Percentiles rank a stretch among this genome's conserved stretches.
Evolutionary conservation across 2,113 vertebrate genomes (phyloP).

Genomic region (Poecilia latipinna): DNA sequence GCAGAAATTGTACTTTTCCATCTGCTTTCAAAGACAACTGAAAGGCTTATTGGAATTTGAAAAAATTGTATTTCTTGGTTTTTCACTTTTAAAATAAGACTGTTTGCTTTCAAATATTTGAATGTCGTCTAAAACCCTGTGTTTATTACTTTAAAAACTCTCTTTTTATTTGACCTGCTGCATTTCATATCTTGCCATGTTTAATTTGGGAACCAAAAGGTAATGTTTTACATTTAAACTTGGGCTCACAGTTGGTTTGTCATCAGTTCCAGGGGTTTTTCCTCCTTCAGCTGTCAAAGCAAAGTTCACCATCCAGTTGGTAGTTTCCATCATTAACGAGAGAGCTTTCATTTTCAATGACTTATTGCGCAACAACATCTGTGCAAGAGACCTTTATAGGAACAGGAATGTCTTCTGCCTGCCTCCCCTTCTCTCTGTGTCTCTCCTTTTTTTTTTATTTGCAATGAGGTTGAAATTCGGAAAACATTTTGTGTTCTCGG

Average conservation of each 20-base stretch:
- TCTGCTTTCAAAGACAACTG: too few species aligned
- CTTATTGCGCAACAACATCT: conserved; percentile 74
- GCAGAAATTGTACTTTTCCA: too few species aligned
- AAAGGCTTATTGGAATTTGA: too few species aligned
- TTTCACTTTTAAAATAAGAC: too few species aligned
- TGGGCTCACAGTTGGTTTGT: conserved; percentile 34
- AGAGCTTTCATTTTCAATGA: conserved; percentile 62
- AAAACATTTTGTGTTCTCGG: conserved; percentile 74
- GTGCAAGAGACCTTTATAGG: conserved; percentile 52
- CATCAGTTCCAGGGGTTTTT: conserved; percentile 31
- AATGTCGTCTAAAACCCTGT: too few species aligned
- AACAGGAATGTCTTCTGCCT: conserved; percentile 47
- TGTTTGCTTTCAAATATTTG: too few species aligned
- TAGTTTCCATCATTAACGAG: conserved; percentile 54
- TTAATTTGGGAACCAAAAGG: too few species aligned
- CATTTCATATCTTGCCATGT: too few species aligned
- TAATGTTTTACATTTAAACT: conserved; percentile 13
- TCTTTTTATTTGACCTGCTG: too few species aligned
- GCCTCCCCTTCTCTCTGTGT: not conserved
- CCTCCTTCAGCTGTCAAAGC: conserved; percentile 36
- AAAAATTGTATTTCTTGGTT: too few species aligned
- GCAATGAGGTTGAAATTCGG: conserved; percentile 72
- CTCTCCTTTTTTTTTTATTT: not conserved
- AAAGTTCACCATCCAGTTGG: conserved; percentile 28
- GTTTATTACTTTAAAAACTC: too few species aligned